These are phyloP conservation scores for Neelides folsomi DNA, from an alignment of 2,888 invertebrate species.

Conservation along the genomic window DNA sequence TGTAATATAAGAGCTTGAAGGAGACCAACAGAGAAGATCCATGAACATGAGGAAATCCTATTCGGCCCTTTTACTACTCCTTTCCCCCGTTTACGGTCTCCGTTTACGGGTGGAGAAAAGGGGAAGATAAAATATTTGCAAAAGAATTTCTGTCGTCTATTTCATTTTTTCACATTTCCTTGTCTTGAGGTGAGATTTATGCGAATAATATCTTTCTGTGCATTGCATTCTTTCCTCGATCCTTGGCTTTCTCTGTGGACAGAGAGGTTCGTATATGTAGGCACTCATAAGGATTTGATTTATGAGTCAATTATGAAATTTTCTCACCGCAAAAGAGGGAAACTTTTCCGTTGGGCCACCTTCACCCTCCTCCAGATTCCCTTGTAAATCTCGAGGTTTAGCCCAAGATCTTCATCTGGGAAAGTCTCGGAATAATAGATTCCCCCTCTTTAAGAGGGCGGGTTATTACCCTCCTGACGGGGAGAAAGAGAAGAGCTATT, in stretches of 20 bases:
- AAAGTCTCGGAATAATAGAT: no score
- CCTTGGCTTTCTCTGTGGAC: constrained; percentile 6
- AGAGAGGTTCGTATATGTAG: constrained; percentile 1
- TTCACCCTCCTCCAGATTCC: no score
- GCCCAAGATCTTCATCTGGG: no score
- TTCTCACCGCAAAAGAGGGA: constrained; percentile 29
- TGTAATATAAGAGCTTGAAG: no score
- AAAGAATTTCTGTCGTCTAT: constrained; percentile 25
- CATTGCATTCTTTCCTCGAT: constrained; percentile 1
- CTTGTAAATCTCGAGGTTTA: no score
- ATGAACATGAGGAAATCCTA: no score
- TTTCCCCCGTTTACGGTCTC: background rate
- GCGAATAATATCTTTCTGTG: constrained; percentile 28
- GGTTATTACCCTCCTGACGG: background rate
- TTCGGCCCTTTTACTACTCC: no score
- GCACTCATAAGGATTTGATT: constrained; percentile 20
- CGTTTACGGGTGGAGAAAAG: constrained; percentile 11
- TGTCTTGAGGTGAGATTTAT: constrained; percentile 31
- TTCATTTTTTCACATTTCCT: constrained; percentile 30
- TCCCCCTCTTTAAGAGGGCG: no score
- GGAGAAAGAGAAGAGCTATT: background rate
- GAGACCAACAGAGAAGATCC: no score
- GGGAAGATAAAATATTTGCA: background rate
- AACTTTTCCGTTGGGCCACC: background rate
- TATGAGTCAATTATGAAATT: constrained; percentile 33